These are phyloP conservation scores for Danio kyathit DNA, from an alignment of 2,797 vertebrate species.

Conservation along the genomic window DNA sequence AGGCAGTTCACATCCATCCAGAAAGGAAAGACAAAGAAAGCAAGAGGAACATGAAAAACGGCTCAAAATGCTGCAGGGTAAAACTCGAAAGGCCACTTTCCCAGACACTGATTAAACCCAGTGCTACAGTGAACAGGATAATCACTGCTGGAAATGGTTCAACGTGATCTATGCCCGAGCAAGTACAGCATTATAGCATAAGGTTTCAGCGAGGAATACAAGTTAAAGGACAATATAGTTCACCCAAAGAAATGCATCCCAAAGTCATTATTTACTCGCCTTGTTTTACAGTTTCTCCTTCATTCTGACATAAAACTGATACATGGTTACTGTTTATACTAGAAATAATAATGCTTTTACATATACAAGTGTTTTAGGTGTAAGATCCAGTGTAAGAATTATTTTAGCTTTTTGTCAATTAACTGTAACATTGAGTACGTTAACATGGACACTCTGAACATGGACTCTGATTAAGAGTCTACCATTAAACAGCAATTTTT, in stretches of 20 bases:
- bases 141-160: constrained; percentile 44
- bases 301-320: too few species aligned
- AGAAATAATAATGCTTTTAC: too few species aligned
- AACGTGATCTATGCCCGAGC: constrained; percentile 3
- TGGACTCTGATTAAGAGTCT: too few species aligned
- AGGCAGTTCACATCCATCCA: constrained; percentile 45
- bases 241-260: neutral
- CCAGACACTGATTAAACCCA: constrained; percentile 47
- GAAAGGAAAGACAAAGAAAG: constrained; percentile 38
- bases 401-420: too few species aligned
- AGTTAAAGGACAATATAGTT: neutral
- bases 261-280: neutral
- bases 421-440: too few species aligned
- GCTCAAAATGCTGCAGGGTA: constrained; percentile 43
- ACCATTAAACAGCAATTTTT: too few species aligned
- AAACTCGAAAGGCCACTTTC: constrained; percentile 51
- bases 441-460: too few species aligned
- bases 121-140: constrained; percentile 40
- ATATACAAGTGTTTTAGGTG: too few species aligned
- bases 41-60: constrained; percentile 41
- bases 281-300: too few species aligned
- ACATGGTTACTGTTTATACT: too few species aligned
- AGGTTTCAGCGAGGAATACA: neutral
- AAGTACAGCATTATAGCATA: neutral
- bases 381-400: too few species aligned